Evolutionary conservation across 2,888 invertebrate genomes (phyloP).

Genomic region (Drosophila acutilabella): DNA sequence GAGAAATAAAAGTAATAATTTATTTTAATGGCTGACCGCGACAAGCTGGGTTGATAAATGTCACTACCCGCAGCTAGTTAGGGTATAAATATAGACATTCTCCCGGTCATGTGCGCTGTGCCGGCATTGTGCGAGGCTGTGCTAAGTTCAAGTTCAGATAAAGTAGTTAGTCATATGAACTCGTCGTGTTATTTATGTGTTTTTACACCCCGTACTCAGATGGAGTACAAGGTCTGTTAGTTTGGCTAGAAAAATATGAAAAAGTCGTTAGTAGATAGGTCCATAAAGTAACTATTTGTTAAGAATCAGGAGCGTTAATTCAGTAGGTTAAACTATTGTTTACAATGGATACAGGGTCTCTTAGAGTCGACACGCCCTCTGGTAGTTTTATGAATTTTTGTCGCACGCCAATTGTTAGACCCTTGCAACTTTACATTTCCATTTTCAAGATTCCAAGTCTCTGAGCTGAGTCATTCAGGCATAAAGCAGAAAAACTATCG

Average conservation of each 20-base stretch:
- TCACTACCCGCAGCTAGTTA: constrained; percentile 3
- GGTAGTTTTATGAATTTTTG: background rate
- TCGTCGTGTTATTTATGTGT: constrained; percentile 7
- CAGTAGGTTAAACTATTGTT: too few species aligned
- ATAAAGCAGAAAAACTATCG: constrained; percentile 18
- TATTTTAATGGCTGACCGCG: background rate
- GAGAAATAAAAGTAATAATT: too few species aligned
- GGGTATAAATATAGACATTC: constrained; percentile 12
- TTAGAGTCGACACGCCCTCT: too few species aligned
- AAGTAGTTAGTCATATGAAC: constrained; percentile 28
- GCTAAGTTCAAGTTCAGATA: constrained; percentile 36
- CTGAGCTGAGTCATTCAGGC: constrained; percentile 21
- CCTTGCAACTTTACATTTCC: constrained; percentile 13
- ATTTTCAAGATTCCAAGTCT: constrained; percentile 11
- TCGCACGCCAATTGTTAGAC: constrained; percentile 26
- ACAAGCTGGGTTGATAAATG: background rate
- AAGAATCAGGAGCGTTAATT: too few species aligned
- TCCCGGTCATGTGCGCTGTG: constrained; percentile 18
- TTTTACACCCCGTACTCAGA: background rate
- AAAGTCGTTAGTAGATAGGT: too few species aligned
- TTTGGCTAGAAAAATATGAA: too few species aligned
- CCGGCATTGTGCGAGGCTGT: constrained; percentile 24
- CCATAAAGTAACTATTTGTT: too few species aligned
- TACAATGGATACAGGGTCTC: too few species aligned
- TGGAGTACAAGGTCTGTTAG: too few species aligned